Base-by-base conservation (phyloP, 30 jellyfish, hydroid and myxozoan species). In the Aurelia sp. region DNA sequence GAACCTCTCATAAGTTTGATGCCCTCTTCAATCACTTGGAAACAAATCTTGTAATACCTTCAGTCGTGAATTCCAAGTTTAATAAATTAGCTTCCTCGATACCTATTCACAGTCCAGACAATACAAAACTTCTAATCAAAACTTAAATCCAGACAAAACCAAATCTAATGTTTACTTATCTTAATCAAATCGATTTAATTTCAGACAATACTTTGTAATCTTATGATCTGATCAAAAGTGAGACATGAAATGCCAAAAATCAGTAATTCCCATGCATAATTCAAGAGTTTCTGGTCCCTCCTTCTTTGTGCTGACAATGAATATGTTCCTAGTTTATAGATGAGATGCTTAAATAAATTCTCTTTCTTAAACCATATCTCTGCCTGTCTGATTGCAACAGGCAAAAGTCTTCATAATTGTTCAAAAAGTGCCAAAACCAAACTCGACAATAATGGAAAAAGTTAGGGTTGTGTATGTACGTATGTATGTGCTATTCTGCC, bases 221-320 rank as follows among this genome's bases (percentile, higher is more conserved):
- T 59, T 59, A 44, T 50, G 52, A 69, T 22, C 79, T 13, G 57
- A 69, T 23, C 52, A 23, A 23, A 13, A 16, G 33, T 27, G 62
- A 17, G 61, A 69, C 74, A 20, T 37, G 27, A 69, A 23, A 69
- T 23, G 79, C 57, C 79, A 69, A 69, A 69, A 50, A 69, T 50
- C 79, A 69, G 40, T 23, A 69, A 69, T 69, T 23, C 44, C 30
- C 5, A 69, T 69, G 52, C 35, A 69, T 69, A 11, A 69, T 69
- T 69, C 15, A 69, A 64, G 51, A 64, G 33, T 64, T 17, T 13
- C 41, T 21, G 74, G 74, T 64, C 3, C 8, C 74, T 44, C 17
- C 41, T 9, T n/a, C 35, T 19, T 17, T 33, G 19, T 5, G 61
- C 44, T 6, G 16, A 59, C 33, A 59, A 18, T 44, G 55, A 44